These are phyloP conservation scores for Apamea monoglypha DNA, from an alignment of 2,888 invertebrate genomes.

Conservation along the genomic window DNA sequence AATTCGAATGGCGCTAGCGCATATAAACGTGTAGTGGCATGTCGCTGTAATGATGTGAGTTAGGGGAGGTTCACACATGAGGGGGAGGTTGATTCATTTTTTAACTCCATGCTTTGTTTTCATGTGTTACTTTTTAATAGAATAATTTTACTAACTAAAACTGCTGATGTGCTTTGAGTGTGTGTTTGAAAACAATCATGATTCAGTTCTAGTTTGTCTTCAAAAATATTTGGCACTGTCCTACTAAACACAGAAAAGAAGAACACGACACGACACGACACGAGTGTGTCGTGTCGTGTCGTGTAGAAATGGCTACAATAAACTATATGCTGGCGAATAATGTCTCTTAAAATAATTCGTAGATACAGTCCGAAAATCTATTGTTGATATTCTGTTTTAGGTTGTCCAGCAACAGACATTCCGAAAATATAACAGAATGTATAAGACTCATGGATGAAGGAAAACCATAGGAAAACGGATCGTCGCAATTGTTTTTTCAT, in stretches of 20 bases:
- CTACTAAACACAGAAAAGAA: too few species aligned
- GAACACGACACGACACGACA: too few species aligned
- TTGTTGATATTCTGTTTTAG: neutral
- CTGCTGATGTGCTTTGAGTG: neutral
- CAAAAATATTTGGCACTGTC: neutral
- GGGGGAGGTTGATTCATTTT: neutral
- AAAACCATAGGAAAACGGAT: neutral
- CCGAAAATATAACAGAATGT: neutral
- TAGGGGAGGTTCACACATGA: conserved; percentile 42
- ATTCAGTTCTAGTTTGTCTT: neutral
- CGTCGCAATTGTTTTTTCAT: neutral
- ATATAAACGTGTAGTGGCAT: conserved; percentile 53
- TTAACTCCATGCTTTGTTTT: neutral
- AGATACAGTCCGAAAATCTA: neutral
- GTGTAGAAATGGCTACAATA: neutral
- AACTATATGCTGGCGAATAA: neutral
- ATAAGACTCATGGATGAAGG: neutral
- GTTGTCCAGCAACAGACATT: neutral
- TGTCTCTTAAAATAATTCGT: neutral
- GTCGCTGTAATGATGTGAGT: conserved; percentile 61
- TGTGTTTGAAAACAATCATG: neutral
- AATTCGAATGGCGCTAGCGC: conserved; percentile 41
- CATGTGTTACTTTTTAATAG: neutral
- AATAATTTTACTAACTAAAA: neutral
- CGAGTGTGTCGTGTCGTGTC: too few species aligned